phyloP scores from a whole-genome alignment of 2,113 vertebrate genomes.

The Willisornis vidua region DNA sequence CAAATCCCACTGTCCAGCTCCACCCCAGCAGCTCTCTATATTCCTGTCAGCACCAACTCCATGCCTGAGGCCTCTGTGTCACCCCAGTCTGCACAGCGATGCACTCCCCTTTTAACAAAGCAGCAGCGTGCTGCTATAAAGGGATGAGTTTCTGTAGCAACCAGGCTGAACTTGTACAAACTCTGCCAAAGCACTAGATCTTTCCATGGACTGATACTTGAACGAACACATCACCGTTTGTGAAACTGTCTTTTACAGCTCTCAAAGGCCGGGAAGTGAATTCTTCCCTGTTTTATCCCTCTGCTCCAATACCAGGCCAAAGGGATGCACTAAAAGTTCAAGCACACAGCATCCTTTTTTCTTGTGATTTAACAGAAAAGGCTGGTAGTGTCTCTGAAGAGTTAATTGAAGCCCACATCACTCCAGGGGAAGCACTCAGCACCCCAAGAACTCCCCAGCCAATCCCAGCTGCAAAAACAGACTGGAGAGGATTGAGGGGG shows the following conservation, averaged over 20 bases:
- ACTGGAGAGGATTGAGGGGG: background rate
- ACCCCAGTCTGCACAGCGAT: background rate
- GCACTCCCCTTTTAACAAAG: conserved; percentile 48
- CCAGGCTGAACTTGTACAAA: conserved; percentile 60
- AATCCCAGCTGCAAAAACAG: background rate
- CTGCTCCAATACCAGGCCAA: background rate
- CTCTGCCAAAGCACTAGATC: conserved; percentile 64
- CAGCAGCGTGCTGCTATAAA: conserved; percentile 43
- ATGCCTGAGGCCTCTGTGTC: conserved; percentile 8
- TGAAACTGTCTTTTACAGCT: background rate
- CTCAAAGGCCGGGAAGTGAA: background rate
- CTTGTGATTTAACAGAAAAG: background rate
- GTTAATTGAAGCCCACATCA: background rate
- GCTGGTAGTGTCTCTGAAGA: background rate
- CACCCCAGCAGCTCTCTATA: background rate
- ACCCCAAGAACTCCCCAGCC: background rate
- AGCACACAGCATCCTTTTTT: fast-evolving
- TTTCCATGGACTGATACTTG: conserved; percentile 45
- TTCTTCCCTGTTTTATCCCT: background rate
- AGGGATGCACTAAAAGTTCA: background rate
- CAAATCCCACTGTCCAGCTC: background rate
- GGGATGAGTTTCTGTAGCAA: conserved; percentile 66
- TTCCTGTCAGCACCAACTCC: background rate
- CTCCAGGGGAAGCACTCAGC: background rate
- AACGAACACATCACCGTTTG: background rate